phyloP scores from a whole-genome alignment of 2,113 vertebrate genomes.

The Panthera uncia region DNA sequence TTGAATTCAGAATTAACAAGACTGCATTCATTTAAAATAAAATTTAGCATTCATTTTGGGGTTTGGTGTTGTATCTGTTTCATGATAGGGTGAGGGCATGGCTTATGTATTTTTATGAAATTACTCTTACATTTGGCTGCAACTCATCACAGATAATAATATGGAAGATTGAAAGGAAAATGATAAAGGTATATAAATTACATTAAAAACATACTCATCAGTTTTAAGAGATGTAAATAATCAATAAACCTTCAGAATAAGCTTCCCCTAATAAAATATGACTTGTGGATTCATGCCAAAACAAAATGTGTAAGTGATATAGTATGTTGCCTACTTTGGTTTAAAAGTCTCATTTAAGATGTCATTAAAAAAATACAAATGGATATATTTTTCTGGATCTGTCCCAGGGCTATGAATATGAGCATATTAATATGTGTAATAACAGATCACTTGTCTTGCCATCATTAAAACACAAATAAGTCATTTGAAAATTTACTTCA shows the following conservation, averaged over 20 bases:
- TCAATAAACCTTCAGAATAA: constrained; percentile 19
- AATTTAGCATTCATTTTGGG: neutral
- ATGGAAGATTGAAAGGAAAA: neutral
- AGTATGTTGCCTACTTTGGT: neutral
- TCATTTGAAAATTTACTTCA: constrained; percentile 3
- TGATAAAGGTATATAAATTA: neutral
- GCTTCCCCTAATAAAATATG: neutral
- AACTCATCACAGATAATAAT: neutral
- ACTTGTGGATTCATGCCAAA: neutral
- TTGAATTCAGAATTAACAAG: neutral
- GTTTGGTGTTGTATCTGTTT: neutral
- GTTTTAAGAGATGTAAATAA: constrained; percentile 32
- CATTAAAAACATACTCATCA: neutral
- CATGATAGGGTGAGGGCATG: neutral
- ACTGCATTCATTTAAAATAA: neutral
- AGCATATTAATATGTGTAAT: neutral
- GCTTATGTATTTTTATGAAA: neutral
- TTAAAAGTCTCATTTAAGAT: neutral
- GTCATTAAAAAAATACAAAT: constrained; percentile 2
- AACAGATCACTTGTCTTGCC: neutral
- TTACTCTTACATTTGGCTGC: neutral
- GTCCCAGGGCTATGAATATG: neutral
- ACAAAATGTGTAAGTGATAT: neutral
- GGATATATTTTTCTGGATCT: neutral
- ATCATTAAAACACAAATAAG: neutral